Base-by-base conservation (phyloP, 1,140 invertebrate species). In the Sycobia sp. region DNA sequence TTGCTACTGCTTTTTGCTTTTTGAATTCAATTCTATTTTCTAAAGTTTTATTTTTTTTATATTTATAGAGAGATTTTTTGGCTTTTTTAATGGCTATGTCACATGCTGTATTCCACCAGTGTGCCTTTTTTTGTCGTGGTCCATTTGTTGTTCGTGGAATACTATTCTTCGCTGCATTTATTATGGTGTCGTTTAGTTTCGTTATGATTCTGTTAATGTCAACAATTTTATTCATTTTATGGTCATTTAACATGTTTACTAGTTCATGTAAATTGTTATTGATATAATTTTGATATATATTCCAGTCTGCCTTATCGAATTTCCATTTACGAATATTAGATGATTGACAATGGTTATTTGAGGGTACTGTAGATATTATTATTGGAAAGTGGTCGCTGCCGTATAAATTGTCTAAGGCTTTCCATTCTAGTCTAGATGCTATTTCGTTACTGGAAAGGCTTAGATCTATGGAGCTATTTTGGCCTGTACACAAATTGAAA, bases 301-400 rank as follows among this genome's bases (percentile, higher is more conserved):
- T 22, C 41, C 41, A 44, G 18, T 44, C 18, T 22, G 41, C 41
- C 22, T 22, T 44, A 22, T 22, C 16, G 18, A 44, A 44, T 22
- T 44, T 44, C 41, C 18, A 44, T 44, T 14, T 44, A 18, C 50
- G 18, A 11, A 25, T 25, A 13, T 10, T 46, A 13, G 20, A 16
- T 7, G 38, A n/a, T 10, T 46, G 3, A 13, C 3, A 16, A 13
- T 18, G 9, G 16, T 36, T 53, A 20, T 53, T 36, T 10, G 20
- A 1, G 23, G 9, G 44, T 11, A n/a, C 16, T 2, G 22, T 49
- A 29, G 9, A 22, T 63, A 73, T 67, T 27, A 66, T 43, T 38
- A 73, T 70, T 29, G 71, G 71, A 18, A 61, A 72, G 34, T 76
- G 70, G 47, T 74, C 71, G 62, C 70, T 76, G 29, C 68, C 67